Evolutionary conservation across 2,797 vertebrate genomes (phyloP).

Genomic region (Acipenser oxyrinchus): DNA sequence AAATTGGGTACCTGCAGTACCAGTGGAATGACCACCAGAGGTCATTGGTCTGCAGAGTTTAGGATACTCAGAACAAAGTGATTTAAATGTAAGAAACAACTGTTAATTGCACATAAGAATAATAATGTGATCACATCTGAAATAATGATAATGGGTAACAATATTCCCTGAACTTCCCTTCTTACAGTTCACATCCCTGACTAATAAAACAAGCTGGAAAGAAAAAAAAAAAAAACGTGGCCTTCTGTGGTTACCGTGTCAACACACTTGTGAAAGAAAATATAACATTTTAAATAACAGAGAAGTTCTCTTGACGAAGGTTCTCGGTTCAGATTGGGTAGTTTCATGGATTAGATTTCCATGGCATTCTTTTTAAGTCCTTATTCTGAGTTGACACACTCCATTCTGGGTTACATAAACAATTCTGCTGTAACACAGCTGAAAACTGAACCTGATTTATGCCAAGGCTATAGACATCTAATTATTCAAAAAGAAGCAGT

Average conservation of each 20-base stretch:
- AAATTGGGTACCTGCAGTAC: too few species aligned
- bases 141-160: too few species aligned
- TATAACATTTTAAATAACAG: neutral
- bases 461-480: neutral
- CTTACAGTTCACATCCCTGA: too few species aligned
- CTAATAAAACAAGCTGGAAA: too few species aligned
- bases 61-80: too few species aligned
- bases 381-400: neutral
- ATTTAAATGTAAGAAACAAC: too few species aligned
- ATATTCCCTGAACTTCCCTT: too few species aligned
- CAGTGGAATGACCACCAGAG: too few species aligned
- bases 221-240: neutral
- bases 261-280: slow-evolving; percentile 1
- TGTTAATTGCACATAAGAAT: too few species aligned
- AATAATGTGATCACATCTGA: too few species aligned
- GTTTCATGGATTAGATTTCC: neutral
- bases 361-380: neutral
- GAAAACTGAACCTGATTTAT: slow-evolving; percentile 1
- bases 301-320: neutral
- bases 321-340: neutral
- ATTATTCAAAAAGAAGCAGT: slow-evolving; percentile 8
- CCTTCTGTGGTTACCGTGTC: neutral
- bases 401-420: neutral
- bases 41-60: too few species aligned
- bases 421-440: neutral